Evolutionary conservation across 2,113 vertebrate species (phyloP), one percentile per base, ranked within the genome.

Genomic region (Rhegmatorhina hoffmannsi): DNA sequence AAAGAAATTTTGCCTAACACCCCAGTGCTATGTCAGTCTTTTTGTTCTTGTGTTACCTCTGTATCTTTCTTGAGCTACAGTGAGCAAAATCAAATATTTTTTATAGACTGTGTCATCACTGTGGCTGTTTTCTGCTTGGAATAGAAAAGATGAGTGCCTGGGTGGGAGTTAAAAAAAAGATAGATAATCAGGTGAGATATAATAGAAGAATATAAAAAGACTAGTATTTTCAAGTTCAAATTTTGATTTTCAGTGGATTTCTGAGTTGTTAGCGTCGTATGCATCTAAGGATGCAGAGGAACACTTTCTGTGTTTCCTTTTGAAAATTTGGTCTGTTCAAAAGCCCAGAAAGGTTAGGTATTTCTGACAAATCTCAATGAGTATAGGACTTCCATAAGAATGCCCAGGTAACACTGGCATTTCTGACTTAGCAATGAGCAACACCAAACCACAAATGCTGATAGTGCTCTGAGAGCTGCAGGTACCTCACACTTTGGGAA

Each of bases 371-470:
- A 38, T 47, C 29, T 63, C 64, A 44, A 6, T 38, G 50, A 17
- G 1, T 46, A 20, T 12, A 38, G 18, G 7, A 38, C 10, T 47
- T 70, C 33, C 23, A 7, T 38, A 38, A 6, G 17, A 58, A 40
- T 47, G 11, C 26, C 34, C 20, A 26, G 24, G 8, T 47, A 46
- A 78, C 17, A 18, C 0, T 24, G 24, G 6, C 11, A 24, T 67
- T 77, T 90, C 34, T 84, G 24, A 29, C 34, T 86, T 63, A 33
- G 4, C 0, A 0, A 26, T 31, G 31, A 50, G 13, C 26, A 26
- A 7, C 23, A 50, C 7, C 20, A 17, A 82, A 64, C 6, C 0
- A 1, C 11, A 9, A 55, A 64, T 0, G 2, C 13, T 49, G 34
- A 20, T 43, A 17, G 44, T 25, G 9, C 31, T 49, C 66, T 19